Evolutionary conservation across 1,140 invertebrate species (phyloP), one percentile per base, ranked within the genome.

Genomic region (Berghia stephanieae): DNA sequence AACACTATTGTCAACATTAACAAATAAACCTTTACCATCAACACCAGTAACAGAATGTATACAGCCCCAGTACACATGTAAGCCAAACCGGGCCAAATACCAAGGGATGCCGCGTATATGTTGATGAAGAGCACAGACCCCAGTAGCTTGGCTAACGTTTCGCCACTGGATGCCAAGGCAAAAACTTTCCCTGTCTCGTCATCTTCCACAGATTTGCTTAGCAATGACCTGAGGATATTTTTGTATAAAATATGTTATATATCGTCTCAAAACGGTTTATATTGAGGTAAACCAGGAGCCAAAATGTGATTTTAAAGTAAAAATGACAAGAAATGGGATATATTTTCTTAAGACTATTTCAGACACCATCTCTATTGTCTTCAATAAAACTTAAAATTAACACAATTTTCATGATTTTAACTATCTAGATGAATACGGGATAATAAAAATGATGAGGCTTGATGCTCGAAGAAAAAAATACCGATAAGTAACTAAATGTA

Each of bases 121-220:
- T 82, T 83, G 6, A 85, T 84, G 79, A 88, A 89, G n/a, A 88
- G 83, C 1, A 86, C 74, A 2, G 84, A 82, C 3, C 87, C 88
- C 5, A 89, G 34, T 10, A 89, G 81, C 49, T 87, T 88, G 0
- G 87, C 85, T 1, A 84, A 80, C 1, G 88, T 88, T 77, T 89
- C 88, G 5, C 80, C 83, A 68, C 83, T 80, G 3, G 86, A 80
- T 3, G 86, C 78, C 1, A 89, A 72, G n/a, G 87, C 83, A 76
- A 89, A 89, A 16, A 84, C 81, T 78, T 88, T 87, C 13, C 86
- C 83, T 67, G 79, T 52, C 74, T 79, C 88, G 42, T 84, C 79
- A 60, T 87, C 84, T 38, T 81, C 73, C 42, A 87, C 83, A 4
- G 80, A 63, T 73, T 89, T 88, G 77, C 87, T 88, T 55, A 88